A percentile compares a stretch with the other conserved stretches of the same genome.
Evolutionary conservation across 1,140 invertebrate species (phyloP).

Genomic region (Teleopsis dalmanni): DNA sequence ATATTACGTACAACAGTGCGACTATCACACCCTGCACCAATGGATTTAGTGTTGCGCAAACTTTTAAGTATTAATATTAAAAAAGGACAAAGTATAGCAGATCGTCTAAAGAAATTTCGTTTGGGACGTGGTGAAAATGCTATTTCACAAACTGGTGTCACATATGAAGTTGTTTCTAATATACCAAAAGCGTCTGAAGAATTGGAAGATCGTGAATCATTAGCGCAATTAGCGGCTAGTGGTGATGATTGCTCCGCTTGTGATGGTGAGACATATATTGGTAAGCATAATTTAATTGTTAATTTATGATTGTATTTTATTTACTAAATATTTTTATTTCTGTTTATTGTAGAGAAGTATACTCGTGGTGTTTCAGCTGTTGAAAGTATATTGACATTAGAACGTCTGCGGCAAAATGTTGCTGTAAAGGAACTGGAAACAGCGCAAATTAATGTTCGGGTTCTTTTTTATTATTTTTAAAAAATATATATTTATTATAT

Average conservation of each 20-base stretch:
- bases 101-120: conserved; percentile 49
- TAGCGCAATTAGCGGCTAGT: conserved; percentile 91
- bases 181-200: conserved; percentile 97
- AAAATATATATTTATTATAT: too few species aligned
- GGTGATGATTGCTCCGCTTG: conserved; percentile 70
- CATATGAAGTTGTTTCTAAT: conserved; percentile 96
- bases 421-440: conserved; percentile 86
- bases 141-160: conserved; percentile 71
- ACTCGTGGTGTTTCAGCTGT: conserved; percentile 94
- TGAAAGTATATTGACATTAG: conserved; percentile 91
- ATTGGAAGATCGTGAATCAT: conserved; percentile 89
- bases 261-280: conserved; percentile 93
- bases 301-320: too few species aligned
- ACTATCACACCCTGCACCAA: conserved; percentile 91
- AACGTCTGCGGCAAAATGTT: conserved; percentile 85
- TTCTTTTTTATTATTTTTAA: too few species aligned
- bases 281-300: conserved; percentile 50
- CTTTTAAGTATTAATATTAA: conserved; percentile 90
- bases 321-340: not conserved
- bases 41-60: conserved; percentile 93
- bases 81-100: conserved; percentile 81
- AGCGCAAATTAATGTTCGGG: too few species aligned
- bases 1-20: conserved; percentile 87
- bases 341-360: conserved; percentile 76
- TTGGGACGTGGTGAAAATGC: conserved; percentile 47